These are phyloP conservation scores for Blera fallax DNA, from an alignment of 2,888 invertebrate species.

Conservation along the genomic window DNA sequence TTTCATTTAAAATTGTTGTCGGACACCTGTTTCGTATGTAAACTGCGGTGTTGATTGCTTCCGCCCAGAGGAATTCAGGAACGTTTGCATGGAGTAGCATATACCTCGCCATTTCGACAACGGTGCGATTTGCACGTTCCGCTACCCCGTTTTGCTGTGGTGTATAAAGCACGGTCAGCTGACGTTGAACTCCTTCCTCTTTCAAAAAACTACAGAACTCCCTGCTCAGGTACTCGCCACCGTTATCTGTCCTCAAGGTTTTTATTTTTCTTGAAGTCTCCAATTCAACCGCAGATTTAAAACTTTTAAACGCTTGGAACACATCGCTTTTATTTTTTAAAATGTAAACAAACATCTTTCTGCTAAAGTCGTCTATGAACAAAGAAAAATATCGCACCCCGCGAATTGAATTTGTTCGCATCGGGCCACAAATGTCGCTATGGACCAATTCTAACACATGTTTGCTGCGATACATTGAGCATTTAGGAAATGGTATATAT, in stretches of 20 bases:
- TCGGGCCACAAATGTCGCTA: no score
- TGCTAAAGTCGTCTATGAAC: neutral
- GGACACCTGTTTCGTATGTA: constrained; percentile 51
- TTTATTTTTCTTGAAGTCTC: constrained; percentile 61
- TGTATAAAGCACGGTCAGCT: constrained; percentile 15
- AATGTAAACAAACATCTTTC: neutral
- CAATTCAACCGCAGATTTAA: constrained; percentile 59
- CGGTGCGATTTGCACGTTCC: constrained; percentile 49
- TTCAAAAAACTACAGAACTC: constrained; percentile 36
- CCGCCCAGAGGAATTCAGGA: constrained; percentile 73
- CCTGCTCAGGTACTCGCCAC: constrained; percentile 43
- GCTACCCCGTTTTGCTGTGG: constrained; percentile 70
- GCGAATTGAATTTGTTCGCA: no score
- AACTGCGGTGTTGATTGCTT: constrained; percentile 60
- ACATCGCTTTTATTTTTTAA: constrained; percentile 22
- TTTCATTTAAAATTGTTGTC: constrained; percentile 53
- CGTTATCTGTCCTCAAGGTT: constrained; percentile 52
- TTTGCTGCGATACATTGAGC: neutral
- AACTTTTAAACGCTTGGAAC: constrained; percentile 54
- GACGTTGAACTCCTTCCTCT: constrained; percentile 33
- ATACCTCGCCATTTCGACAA: constrained; percentile 74
- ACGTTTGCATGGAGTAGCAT: constrained; percentile 74
- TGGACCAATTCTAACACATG: no score
- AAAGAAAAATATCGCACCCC: neutral
- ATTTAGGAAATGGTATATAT: neutral